Evolutionary conservation across 2,797 vertebrate species (phyloP).

Genomic region (Lagorchestes hirsutus): DNA sequence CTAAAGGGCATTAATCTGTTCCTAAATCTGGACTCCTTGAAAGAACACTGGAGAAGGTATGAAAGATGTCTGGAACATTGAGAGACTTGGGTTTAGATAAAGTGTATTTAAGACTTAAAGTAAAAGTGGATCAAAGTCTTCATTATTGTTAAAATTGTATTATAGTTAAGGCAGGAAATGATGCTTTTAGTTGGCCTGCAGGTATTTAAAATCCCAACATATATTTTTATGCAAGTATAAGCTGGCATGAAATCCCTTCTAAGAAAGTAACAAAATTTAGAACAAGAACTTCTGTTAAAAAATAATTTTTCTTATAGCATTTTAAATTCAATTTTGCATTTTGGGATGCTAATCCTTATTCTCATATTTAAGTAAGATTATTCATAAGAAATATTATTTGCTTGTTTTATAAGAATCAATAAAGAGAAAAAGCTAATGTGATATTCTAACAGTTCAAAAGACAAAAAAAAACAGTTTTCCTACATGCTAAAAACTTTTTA

Average conservation of each 20-base stretch:
- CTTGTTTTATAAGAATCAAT: conserved; percentile 8
- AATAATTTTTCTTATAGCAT: not conserved
- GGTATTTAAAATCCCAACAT: conserved; percentile 20
- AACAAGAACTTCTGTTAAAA: conserved; percentile 23
- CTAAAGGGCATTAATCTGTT: not conserved
- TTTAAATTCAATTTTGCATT: not conserved
- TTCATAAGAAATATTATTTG: conserved; percentile 12
- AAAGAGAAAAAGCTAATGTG: not conserved
- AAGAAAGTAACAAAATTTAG: conserved; percentile 20
- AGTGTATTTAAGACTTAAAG: not conserved
- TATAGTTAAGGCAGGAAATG: not conserved
- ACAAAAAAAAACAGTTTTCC: conserved; percentile 7
- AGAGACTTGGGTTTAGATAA: conserved; percentile 21
- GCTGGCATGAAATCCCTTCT: not conserved
- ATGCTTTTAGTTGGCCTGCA: conserved; percentile 30
- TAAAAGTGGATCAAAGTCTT: conserved; percentile 20
- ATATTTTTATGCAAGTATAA: not conserved
- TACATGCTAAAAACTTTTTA: conserved; percentile 1
- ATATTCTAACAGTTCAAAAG: conserved; percentile 7
- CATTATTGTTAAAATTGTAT: conserved; percentile 4
- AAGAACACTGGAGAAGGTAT: not conserved
- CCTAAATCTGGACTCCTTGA: not conserved
- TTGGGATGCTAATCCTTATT: not conserved
- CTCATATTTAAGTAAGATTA: not conserved
- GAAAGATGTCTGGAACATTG: not conserved